A percentile compares a stretch with the other conserved stretches of the same genome.
phyloP scores from a whole-genome alignment of 2,888 invertebrate genomes.

The Anthophora plumipes region DNA sequence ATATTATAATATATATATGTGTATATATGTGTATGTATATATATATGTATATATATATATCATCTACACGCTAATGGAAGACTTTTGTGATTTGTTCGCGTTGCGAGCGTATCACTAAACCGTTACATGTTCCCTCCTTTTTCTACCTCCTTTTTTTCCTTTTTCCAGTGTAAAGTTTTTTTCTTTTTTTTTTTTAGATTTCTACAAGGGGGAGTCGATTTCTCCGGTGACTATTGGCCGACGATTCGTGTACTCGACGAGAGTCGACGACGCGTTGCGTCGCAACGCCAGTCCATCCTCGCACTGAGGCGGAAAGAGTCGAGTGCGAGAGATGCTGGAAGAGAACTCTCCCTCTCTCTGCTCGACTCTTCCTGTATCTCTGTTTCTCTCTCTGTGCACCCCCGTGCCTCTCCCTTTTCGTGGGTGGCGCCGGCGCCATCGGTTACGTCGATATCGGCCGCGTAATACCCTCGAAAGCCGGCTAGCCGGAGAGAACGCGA shows the following conservation, averaged over 20 bases:
- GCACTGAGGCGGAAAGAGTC: conserved; percentile 76
- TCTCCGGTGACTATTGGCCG: conserved; percentile 26
- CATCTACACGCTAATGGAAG: conserved; percentile 79
- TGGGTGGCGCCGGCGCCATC: conserved; percentile 81
- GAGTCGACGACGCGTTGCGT: conserved; percentile 76
- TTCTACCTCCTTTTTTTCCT: not conserved
- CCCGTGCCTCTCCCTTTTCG: conserved; percentile 46
- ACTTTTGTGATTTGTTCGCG: conserved; percentile 81
- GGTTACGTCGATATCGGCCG: conserved; percentile 79
- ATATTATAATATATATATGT: conserved; percentile 25
- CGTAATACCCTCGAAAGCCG: conserved; percentile 61
- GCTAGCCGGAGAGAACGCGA: conserved; percentile 38
- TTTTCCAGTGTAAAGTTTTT: not conserved
- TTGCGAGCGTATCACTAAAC: conserved; percentile 50
- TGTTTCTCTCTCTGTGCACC: conserved; percentile 54
- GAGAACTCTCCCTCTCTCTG: conserved; percentile 60
- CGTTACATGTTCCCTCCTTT: conserved; percentile 69
- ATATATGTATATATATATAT: too few relatives aligned
- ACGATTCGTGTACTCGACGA: conserved; percentile 54
- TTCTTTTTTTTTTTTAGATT: conserved; percentile 7
- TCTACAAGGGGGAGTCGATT: too few relatives aligned
- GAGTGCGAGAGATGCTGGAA: conserved; percentile 68
- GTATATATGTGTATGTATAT: conserved; percentile 15
- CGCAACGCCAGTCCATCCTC: conserved; percentile 81
- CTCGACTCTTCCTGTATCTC: conserved; percentile 43